Evolutionary conservation across 1,140 invertebrate genomes (phyloP).

Genomic region (Orius insidiosus): DNA sequence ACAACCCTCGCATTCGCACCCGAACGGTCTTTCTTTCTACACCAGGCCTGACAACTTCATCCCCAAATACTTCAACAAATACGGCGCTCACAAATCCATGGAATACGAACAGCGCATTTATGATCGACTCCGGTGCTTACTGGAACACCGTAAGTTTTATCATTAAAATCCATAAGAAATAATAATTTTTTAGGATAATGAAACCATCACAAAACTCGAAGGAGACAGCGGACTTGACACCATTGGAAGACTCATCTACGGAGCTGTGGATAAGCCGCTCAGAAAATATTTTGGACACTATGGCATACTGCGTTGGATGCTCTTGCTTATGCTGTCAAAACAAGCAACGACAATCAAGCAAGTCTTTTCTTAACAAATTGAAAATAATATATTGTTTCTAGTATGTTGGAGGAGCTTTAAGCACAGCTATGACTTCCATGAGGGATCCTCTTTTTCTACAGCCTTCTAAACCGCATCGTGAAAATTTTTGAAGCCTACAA

Average conservation of each 20-base stretch:
- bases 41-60: conserved; percentile 36
- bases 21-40: conserved; percentile 43
- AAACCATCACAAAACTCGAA: conserved; percentile 12
- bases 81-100: conserved; percentile 28
- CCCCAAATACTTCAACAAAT: conserved; percentile 30
- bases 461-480: conserved; percentile 25
- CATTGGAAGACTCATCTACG: conserved; percentile 5
- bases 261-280: conserved; percentile 1
- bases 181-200: conserved; percentile 20
- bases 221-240: conserved; percentile 1
- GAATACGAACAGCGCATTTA: conserved; percentile 39
- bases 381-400: conserved; percentile 6
- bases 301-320: conserved; percentile 29
- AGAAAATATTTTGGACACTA: conserved; percentile 31
- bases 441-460: conserved; percentile 28
- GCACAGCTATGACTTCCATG: conserved; percentile 27
- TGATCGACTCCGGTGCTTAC: conserved; percentile 35
- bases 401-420: conserved; percentile 30
- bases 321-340: conserved; percentile 28
- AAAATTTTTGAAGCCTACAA: conserved; percentile 33
- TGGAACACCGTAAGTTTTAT: conserved; percentile 2
- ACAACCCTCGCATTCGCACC: conserved; percentile 35
- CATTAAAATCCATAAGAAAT: conserved; percentile 25
- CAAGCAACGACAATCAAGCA: conserved; percentile 25
- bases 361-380: too few species aligned